These are phyloP conservation scores for Lordiphosa clarofinis DNA, from an alignment of 1,140 invertebrate species.

Conservation along the genomic window DNA sequence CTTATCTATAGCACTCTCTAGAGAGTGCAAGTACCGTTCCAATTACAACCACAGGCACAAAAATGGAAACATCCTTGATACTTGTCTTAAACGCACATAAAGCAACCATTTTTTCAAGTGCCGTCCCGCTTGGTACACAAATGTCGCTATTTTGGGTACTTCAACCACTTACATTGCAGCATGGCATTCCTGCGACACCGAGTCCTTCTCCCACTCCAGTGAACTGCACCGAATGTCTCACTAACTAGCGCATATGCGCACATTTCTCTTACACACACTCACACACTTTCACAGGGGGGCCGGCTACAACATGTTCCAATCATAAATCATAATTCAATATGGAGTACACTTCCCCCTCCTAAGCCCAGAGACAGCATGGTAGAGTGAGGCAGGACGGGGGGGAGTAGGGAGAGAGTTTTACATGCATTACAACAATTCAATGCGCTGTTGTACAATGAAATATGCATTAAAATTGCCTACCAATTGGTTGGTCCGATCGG, in stretches of 20 bases:
- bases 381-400: too few relatives aligned
- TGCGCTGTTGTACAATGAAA: conserved; percentile 56
- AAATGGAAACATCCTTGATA: conserved; percentile 43
- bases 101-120: conserved; percentile 51
- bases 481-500: conserved; percentile 38
- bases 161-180: conserved; percentile 47
- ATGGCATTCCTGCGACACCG: not conserved
- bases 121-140: conserved; percentile 36
- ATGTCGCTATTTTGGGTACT: conserved; percentile 70
- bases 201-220: conserved; percentile 33
- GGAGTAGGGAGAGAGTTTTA: conserved; percentile 20
- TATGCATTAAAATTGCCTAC: conserved; percentile 70
- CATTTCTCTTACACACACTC: conserved; percentile 46
- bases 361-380: too few relatives aligned
- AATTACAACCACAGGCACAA: conserved; percentile 42
- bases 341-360: conserved; percentile 46
- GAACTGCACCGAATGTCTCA: conserved; percentile 39
- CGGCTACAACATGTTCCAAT: conserved; percentile 64
- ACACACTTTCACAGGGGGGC: conserved; percentile 19
- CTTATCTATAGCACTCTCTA: too few relatives aligned
- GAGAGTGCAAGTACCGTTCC: conserved; percentile 19
- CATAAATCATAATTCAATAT: conserved; percentile 78
- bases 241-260: conserved; percentile 75
- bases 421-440: conserved; percentile 57
- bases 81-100: conserved; percentile 49